Base-by-base conservation (phyloP, 2,797 vertebrate genomes). In the Merluccius polli region DNA sequence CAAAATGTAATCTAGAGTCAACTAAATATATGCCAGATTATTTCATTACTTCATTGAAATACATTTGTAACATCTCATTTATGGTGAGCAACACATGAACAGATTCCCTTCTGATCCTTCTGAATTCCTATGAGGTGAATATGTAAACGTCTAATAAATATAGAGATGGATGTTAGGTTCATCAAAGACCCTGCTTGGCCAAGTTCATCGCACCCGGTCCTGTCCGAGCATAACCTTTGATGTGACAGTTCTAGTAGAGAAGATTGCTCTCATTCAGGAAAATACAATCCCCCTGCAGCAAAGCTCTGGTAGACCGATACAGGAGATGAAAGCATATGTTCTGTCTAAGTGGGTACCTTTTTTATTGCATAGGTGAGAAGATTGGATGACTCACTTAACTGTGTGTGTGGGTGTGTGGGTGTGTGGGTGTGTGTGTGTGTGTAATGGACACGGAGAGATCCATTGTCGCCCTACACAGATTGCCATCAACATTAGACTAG, bases 401-500 rank as follows among this genome's bases (percentile, higher is more conserved):
- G 44, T 48, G 5, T 48, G 15, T 48, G 13, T 48, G 15, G 16
- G 41, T 48, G 15, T 18, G 41, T 48, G 15, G 11, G 52, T 59
- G 52, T 7, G 52, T 59, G 24, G 0, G 65, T 30, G 12, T 67
- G 27, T 67, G 11, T 29, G 27, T 31, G 27, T 4, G 65, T 24
- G 65, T 29, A 1, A 68, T 29, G 12, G 65, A 30, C 24, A 68
- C 11, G 5, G 11, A 29, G 65, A 68, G 12, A 29, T 12, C 24
- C 13, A 68, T 27, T 29, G 65, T 27, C 69, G 79, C 83, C 78
- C 81, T 83, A 70, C 78, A 70, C 80, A 77, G 63, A 78, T 78
- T 78, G 21, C 83, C 84, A 91, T 92, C 73, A 82, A 72, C 52
- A 59, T 78, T 75, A 24, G 8, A 9, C 73, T 82, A 85, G 85